These are phyloP conservation scores for Drosophila nikananu DNA, from an alignment of 1,140 invertebrate genomes.

Conservation along the genomic window DNA sequence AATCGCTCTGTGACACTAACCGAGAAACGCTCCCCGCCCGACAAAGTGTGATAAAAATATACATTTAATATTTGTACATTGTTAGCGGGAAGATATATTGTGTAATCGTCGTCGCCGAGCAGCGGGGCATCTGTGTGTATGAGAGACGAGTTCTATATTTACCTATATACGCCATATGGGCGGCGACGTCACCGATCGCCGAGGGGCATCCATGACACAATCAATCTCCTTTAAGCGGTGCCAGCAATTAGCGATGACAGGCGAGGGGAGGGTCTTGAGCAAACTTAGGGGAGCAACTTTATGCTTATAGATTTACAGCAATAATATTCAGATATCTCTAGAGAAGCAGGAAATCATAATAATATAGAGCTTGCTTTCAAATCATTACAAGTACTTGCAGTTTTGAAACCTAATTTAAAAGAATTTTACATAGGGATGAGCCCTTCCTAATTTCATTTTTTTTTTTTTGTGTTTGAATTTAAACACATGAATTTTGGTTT, in stretches of 20 bases:
- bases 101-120: slow-evolving; percentile 65
- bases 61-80: slow-evolving; percentile 84
- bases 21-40: slow-evolving; percentile 61
- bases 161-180: slow-evolving; percentile 35
- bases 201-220: slow-evolving; percentile 57
- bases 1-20: slow-evolving; percentile 81
- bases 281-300: neutral
- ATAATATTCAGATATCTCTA: neutral
- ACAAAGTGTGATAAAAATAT: slow-evolving; percentile 82
- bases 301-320: neutral
- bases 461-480: too few species aligned
- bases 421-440: too few species aligned
- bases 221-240: slow-evolving; percentile 64
- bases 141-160: slow-evolving; percentile 29
- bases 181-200: slow-evolving; percentile 48
- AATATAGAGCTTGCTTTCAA: too few species aligned
- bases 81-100: slow-evolving; percentile 82
- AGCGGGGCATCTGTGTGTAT: slow-evolving; percentile 14
- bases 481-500: too few species aligned
- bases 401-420: too few species aligned
- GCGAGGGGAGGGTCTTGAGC: neutral
- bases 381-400: too few species aligned
- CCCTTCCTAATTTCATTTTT: too few species aligned
- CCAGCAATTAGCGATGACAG: slow-evolving; percentile 61
- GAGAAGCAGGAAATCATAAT: too few species aligned